A percentile compares a stretch with the other conserved stretches of the same genome.
These are phyloP conservation scores for Catostylus mosaicus DNA, from an alignment of 30 jellyfish, hydroid and myxozoan species.

Conservation along the genomic window DNA sequence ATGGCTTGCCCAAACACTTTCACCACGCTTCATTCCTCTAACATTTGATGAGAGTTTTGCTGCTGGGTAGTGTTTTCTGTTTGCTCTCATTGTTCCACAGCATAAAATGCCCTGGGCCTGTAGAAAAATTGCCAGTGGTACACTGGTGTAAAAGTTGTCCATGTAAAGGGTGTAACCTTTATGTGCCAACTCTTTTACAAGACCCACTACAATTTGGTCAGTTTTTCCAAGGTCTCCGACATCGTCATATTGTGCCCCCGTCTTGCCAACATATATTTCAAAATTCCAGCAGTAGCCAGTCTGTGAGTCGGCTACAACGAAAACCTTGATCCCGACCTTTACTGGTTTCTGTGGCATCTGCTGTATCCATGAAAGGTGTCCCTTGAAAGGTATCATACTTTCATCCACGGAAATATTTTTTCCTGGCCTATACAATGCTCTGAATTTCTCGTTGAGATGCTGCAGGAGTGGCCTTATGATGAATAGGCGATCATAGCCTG, in stretches of 20 bases:
- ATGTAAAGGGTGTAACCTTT: too few species aligned
- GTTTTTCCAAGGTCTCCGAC: too few species aligned
- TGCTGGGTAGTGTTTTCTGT: not conserved
- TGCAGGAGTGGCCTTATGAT: constrained; percentile 66
- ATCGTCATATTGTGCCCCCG: too few species aligned
- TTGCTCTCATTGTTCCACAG: constrained; percentile 2
- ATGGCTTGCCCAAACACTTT: not conserved
- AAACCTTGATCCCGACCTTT: constrained; percentile 40
- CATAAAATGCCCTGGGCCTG: not conserved
- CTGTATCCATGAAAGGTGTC: constrained; percentile 58
- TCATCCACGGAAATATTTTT: constrained; percentile 62
- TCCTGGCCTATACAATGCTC: constrained; percentile 39
- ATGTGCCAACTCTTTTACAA: too few species aligned
- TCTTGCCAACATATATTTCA: constrained; percentile 7
- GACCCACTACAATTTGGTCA: too few species aligned
- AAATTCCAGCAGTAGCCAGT: constrained; percentile 45
- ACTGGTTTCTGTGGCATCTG: constrained; percentile 76
- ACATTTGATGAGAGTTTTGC: not conserved
- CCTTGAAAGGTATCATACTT: constrained; percentile 79
- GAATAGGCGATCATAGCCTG: constrained; percentile 46
- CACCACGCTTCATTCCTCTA: constrained; percentile 10
- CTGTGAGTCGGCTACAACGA: constrained; percentile 22
- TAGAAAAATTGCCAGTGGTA: not conserved
- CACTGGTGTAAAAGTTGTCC: not conserved
- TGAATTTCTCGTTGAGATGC: constrained; percentile 60